Conservation (phyloP, 2,113 vertebrate genomes). For the Empidonax traillii region DNA sequence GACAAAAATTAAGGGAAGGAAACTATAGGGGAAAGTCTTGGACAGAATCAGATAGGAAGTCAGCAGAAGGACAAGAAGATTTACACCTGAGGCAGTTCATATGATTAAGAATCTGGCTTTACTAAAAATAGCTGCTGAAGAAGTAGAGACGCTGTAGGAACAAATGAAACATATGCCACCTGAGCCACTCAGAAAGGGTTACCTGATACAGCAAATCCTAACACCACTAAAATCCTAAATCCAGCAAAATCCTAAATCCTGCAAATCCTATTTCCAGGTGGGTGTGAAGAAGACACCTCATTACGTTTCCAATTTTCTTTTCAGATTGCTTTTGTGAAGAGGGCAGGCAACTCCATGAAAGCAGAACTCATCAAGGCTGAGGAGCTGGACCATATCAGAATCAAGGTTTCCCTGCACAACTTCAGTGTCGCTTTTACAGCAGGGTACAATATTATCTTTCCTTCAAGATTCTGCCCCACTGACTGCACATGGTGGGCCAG, state of each 20-base stretch:
- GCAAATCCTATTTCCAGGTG: not conserved
- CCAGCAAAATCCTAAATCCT: not conserved
- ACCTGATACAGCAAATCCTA: not conserved
- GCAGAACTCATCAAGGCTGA: not conserved
- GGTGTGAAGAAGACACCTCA: not conserved
- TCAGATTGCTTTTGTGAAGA: not conserved
- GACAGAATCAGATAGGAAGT: not conserved
- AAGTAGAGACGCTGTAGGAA: not conserved
- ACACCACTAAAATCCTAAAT: not conserved
- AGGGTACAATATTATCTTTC: not conserved
- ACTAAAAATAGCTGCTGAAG: constrained; percentile 4
- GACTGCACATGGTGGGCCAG: not conserved
- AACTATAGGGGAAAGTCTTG: not conserved
- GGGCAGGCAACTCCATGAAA: not conserved
- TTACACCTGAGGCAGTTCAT: not conserved
- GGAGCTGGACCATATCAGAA: not conserved
- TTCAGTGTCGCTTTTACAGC: not conserved
- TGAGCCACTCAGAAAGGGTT: not conserved
- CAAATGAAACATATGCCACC: not conserved
- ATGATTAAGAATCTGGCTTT: not conserved
- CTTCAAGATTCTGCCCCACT: not conserved
- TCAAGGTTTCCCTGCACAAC: not conserved
- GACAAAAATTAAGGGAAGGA: not conserved
- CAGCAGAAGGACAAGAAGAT: not conserved
- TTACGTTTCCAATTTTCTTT: not conserved